Evolutionary conservation across 2,797 vertebrate genomes (phyloP).

Genomic region (Aselliscus stoliczkanus): DNA sequence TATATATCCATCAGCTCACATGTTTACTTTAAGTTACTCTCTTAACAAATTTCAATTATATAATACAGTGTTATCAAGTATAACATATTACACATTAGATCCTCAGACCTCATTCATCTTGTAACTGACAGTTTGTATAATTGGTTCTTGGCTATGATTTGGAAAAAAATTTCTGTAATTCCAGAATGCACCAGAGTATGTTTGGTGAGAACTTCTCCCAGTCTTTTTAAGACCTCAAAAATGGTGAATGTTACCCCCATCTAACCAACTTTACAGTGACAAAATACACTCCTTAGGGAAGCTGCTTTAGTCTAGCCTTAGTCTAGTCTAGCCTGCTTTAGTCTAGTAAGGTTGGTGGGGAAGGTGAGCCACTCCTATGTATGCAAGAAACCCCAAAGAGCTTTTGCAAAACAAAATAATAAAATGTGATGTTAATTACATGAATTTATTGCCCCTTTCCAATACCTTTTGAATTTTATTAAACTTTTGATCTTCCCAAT

Average conservation of each 20-base stretch:
- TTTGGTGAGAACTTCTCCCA: background rate
- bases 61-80: background rate
- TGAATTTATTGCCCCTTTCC: background rate
- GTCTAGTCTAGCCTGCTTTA: too few relatives aligned
- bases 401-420: background rate
- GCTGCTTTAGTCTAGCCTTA: background rate
- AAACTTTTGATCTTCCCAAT: background rate
- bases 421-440: background rate
- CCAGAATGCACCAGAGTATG: background rate
- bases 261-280: background rate
- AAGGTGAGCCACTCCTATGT: background rate
- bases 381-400: background rate
- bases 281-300: background rate
- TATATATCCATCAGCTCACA: background rate
- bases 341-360: too few relatives aligned
- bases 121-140: background rate
- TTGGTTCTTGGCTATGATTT: background rate
- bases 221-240: background rate
- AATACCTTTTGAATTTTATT: background rate
- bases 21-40: background rate
- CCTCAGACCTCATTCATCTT: background rate
- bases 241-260: background rate
- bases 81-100: background rate
- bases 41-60: background rate
- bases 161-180: constrained; percentile 7